phyloP scores from a whole-genome alignment of 2,797 vertebrate species.

The Urocyon cinereoargenteus region DNA sequence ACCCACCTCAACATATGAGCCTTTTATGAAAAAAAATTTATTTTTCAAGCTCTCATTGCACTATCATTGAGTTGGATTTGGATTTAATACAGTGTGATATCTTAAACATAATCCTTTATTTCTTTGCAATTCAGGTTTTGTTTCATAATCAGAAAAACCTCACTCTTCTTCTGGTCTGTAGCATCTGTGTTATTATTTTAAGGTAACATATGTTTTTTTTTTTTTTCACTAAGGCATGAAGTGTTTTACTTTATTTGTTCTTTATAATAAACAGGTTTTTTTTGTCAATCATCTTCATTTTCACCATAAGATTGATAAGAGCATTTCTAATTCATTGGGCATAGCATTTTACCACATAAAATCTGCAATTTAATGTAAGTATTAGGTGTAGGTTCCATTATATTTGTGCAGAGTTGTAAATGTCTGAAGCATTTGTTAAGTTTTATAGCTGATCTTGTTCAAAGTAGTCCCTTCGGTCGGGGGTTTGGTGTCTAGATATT shows the following conservation, averaged over 20 bases:
- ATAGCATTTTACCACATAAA: conserved; percentile 86
- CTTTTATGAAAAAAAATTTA: conserved; percentile 11
- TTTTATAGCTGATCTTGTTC: conserved; percentile 84
- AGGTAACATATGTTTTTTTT: conserved; percentile 78
- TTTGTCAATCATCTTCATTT: conserved; percentile 81
- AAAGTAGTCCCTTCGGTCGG: conserved; percentile 80
- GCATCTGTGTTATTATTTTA: conserved; percentile 62
- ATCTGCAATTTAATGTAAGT: conserved; percentile 86
- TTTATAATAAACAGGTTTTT: conserved; percentile 83
- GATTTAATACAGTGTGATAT: conserved; percentile 78
- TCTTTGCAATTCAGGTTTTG: conserved; percentile 75
- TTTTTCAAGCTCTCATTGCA: conserved; percentile 73
- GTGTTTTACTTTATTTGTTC: conserved; percentile 85
- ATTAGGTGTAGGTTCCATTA: conserved; percentile 85
- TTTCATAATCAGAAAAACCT: conserved; percentile 69
- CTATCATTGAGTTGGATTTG: conserved; percentile 68
- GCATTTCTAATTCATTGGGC: conserved; percentile 86
- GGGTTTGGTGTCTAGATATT: conserved; percentile 72
- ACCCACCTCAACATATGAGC: conserved; percentile 58
- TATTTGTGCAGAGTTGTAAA: conserved; percentile 85
- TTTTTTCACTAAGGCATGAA: conserved; percentile 82
- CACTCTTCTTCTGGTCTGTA: conserved; percentile 62
- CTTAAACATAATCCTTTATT: conserved; percentile 65
- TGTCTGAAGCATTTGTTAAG: conserved; percentile 86
- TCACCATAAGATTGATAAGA: conserved; percentile 83